phyloP scores from a whole-genome alignment of 1,140 invertebrate species.

The Bombus difficillimus region DNA sequence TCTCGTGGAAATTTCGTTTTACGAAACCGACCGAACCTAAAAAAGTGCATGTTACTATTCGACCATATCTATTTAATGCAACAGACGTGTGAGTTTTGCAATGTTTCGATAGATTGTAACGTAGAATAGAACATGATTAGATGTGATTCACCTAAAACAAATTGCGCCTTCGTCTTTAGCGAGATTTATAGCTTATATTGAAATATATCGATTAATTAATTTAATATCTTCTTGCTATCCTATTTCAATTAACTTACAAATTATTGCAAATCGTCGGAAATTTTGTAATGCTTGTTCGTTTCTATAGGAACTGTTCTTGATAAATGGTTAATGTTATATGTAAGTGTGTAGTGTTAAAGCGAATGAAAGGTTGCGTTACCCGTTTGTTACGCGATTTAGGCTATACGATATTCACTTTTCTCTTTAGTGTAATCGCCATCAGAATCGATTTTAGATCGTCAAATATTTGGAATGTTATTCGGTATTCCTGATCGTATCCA shows the following conservation, averaged over 20 bases:
- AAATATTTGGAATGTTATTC: neutral
- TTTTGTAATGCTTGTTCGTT: neutral
- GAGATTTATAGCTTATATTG: too few species aligned
- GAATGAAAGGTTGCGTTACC: neutral
- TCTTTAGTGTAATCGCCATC: too few species aligned
- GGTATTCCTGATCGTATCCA: neutral
- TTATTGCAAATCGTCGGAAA: neutral
- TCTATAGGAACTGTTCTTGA: neutral
- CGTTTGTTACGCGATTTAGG: neutral
- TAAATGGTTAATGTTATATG: neutral
- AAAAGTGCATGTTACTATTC: conserved; percentile 13
- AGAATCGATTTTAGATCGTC: neutral
- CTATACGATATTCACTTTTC: neutral
- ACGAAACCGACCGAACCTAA: neutral
- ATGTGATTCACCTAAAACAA: neutral
- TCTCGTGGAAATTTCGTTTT: neutral
- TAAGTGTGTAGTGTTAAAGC: neutral
- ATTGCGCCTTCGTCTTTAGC: neutral
- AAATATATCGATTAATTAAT: too few species aligned
- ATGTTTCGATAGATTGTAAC: too few species aligned
- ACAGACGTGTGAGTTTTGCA: neutral
- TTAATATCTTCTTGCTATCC: neutral
- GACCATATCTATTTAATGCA: neutral
- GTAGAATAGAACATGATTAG: neutral
- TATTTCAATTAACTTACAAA: neutral